Conservation (phyloP, 2,113 vertebrate genomes). For the Lasiurus cinereus region DNA sequence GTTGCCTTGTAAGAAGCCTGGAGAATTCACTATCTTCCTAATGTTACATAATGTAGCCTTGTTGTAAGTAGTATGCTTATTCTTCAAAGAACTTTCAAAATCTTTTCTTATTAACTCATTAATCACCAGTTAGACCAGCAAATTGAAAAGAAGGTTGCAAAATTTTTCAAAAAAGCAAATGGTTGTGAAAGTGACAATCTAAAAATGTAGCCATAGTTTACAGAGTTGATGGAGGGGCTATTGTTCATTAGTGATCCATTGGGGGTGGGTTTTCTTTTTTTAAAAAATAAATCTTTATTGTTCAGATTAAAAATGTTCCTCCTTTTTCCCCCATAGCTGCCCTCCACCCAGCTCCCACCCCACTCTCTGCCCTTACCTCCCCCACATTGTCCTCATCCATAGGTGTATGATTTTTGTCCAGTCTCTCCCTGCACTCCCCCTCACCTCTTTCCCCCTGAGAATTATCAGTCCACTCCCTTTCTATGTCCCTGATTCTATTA, state of each 20-base stretch:
- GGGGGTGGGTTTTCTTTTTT: neutral
- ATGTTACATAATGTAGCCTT: neutral
- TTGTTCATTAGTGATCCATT: neutral
- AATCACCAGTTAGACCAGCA: constrained; percentile 60
- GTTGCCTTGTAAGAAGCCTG: neutral
- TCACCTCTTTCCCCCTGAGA: too few relatives aligned
- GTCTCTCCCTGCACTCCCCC: too few relatives aligned
- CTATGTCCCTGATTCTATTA: too few relatives aligned
- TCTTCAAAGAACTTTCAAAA: constrained; percentile 63
- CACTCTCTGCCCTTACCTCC: too few relatives aligned
- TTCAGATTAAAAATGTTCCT: too few relatives aligned
- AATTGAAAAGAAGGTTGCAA: neutral
- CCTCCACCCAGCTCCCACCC: too few relatives aligned
- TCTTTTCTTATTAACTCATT: constrained; percentile 69
- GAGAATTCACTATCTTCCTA: constrained; percentile 35
- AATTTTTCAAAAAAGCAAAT: neutral
- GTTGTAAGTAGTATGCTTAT: constrained; percentile 15
- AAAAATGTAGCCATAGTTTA: neutral
- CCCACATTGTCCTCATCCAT: too few relatives aligned
- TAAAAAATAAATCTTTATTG: too few relatives aligned
- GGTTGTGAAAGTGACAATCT: neutral
- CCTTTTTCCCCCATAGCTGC: too few relatives aligned
- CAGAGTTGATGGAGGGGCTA: neutral
- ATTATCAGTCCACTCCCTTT: too few relatives aligned
- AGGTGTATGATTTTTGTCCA: too few relatives aligned